Evolutionary conservation across 1,140 invertebrate genomes (phyloP).

Genomic region (Trachelipus rathkii): DNA sequence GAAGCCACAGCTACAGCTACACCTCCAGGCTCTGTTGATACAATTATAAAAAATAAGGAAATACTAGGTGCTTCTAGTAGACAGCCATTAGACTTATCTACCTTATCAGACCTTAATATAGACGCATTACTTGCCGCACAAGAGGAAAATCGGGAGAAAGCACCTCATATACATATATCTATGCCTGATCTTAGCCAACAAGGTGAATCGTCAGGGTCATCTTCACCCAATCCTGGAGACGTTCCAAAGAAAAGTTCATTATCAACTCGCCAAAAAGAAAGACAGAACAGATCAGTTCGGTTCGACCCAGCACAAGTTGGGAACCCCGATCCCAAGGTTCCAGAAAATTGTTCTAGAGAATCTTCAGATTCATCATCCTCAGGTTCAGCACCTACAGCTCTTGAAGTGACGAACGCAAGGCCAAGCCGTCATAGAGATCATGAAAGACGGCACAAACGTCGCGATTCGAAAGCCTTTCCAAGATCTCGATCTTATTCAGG

Average conservation of each 20-base stretch:
- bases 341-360: conserved; percentile 20
- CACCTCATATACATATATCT: conserved; percentile 52
- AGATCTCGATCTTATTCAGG: conserved; percentile 51
- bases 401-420: conserved; percentile 27
- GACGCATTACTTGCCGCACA: conserved; percentile 51
- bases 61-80: conserved; percentile 47
- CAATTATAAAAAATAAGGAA: conserved; percentile 51
- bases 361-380: conserved; percentile 41
- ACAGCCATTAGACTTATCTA: conserved; percentile 58
- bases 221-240: conserved; percentile 41
- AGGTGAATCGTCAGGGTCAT: conserved; percentile 37
- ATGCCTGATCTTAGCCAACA: conserved; percentile 61
- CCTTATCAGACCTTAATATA: conserved; percentile 51
- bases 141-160: conserved; percentile 33
- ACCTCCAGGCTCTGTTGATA: conserved; percentile 50
- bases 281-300: conserved; percentile 45
- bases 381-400: conserved; percentile 38
- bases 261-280: conserved; percentile 37
- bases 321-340: background rate
- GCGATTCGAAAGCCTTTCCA: conserved; percentile 48
- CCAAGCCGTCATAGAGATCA: conserved; percentile 48
- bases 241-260: conserved; percentile 38
- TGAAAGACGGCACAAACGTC: conserved; percentile 50
- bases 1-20: conserved; percentile 36
- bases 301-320: conserved; percentile 46